Evolutionary conservation across 2,888 invertebrate genomes (phyloP), one percentile per base, ranked within the genome.

Genomic region (Drosophila neonasuta): DNA sequence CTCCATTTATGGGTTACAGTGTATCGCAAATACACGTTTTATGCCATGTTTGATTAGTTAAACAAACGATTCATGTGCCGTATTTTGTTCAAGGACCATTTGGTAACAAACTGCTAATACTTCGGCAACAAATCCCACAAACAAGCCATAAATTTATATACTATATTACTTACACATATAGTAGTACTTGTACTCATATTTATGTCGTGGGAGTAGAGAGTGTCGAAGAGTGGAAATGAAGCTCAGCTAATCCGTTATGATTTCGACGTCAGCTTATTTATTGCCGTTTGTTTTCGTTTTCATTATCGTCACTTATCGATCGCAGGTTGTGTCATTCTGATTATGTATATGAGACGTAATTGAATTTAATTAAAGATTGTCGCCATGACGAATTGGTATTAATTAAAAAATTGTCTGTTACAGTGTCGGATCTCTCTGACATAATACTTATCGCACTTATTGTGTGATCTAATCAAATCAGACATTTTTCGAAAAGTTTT

Each of bases 281-380:
- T 29, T 62, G 52, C 3, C 39, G 11, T 51, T 62, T 42, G 39
- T 29, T 51, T 41, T 48, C 41, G 29, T 24, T 58, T 57, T 52
- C 41, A 54, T 45, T 62, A 69, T 48, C 49, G 67, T 54, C 32
- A 49, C 63, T 54, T 61, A 80, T 77, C 69, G 72, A 74, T 66
- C 34, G 59, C 24, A 32, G 11, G 41, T 34, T 42, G 45, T 67
- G 77, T 65, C 34, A 36, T 24, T 61, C 49, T 60, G 75, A 83
- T 80, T 78, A 75, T 69, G 66, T 58, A 49, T 54, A 68, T 62
- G 46, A 65, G 52, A 24, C 42, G 48, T 71, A 79, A 84, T 86
- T 81, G 76, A 74, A 76, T 78, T 84, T 76, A 83, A 81, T 81
- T 76, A 71, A 41, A 61, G 58, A 71, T 58, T 48, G 67, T 45